Evolutionary conservation across 2,888 invertebrate species (phyloP), one percentile per base, ranked within the genome.

Genomic region (Sesia bembeciformis): DNA sequence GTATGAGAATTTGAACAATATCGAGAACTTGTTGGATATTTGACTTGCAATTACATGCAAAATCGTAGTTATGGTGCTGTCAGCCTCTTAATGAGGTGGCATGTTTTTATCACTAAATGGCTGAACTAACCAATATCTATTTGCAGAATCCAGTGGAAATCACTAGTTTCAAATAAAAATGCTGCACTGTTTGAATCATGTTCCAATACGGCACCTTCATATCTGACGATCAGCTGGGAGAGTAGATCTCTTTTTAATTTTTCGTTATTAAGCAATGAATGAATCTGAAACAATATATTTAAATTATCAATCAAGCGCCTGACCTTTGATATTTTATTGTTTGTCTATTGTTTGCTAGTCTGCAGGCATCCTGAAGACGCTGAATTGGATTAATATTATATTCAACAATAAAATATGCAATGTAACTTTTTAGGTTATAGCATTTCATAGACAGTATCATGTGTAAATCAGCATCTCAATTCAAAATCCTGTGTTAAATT

Each of bases 91-190:
- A 23, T 23, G 23, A 5, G 3, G 7, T 43, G 43, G 6, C n/a
- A 7, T 51, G 54, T 52, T 40, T 39, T 41, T 5, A 52, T 39
- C 38, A 46, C 41, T 53, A 6, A 43, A 43, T 4, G n/a, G 4
- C 4, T 4, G 43, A 5, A 66, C 73, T 68, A 71, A 91, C 91
- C 90, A 63, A 91, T 80, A 58, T 82, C 84, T 60, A 93, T 89
- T 60, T 90, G 87, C 40, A 93, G 77, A 52, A 93, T 84, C 82
- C 92, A 93, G 72, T 91, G 91, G 70, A 92, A 92, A 68, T 91
- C 90, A 65, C 92, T 90, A 74, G 91, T 89, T 75, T 92, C 91
- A 73, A 92, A 91, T 40, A 93, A 70, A 64, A 93, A 91, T 23
- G 90, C 88, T 23, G 92, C 90, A 70, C 76, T 82, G 61, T 81